Percentiles rank a stretch among this genome's conserved stretches.
These are phyloP conservation scores for Folsomia candida DNA, from an alignment of 2,888 invertebrate genomes.

Conservation along the genomic window DNA sequence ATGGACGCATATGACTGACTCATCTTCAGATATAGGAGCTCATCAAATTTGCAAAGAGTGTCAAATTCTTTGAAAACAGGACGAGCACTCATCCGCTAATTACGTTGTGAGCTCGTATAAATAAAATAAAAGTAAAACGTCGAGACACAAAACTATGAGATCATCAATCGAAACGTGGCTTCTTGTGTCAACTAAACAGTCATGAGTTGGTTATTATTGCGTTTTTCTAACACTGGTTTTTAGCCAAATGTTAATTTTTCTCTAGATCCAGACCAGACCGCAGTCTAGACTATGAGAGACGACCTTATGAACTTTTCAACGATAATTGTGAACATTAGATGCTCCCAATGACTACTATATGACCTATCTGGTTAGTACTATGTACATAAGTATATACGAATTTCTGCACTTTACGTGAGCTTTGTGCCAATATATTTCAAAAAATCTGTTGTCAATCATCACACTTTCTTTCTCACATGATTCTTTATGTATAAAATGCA, in stretches of 20 bases:
- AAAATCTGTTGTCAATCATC: too few relatives aligned
- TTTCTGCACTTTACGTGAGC: too few relatives aligned
- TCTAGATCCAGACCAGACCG: background rate
- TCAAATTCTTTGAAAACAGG: background rate
- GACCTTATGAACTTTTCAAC: background rate
- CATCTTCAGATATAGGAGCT: conserved; percentile 10
- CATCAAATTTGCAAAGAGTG: background rate
- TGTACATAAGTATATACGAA: too few relatives aligned
- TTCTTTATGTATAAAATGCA: too few relatives aligned
- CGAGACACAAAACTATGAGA: background rate
- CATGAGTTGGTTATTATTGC: background rate
- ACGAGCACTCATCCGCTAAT: background rate
- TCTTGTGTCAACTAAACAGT: background rate
- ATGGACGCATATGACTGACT: too few relatives aligned
- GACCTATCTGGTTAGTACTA: too few relatives aligned
- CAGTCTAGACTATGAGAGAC: background rate
- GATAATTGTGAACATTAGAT: background rate
- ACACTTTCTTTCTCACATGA: too few relatives aligned
- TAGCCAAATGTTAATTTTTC: background rate
- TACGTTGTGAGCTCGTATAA: background rate
- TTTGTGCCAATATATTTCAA: too few relatives aligned
- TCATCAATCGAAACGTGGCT: background rate
- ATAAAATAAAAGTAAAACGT: background rate
- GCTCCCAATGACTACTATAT: background rate
- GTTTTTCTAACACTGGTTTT: background rate